These are phyloP conservation scores for Drosophila pandora DNA, from an alignment of 1,140 invertebrate genomes.

Conservation along the genomic window DNA sequence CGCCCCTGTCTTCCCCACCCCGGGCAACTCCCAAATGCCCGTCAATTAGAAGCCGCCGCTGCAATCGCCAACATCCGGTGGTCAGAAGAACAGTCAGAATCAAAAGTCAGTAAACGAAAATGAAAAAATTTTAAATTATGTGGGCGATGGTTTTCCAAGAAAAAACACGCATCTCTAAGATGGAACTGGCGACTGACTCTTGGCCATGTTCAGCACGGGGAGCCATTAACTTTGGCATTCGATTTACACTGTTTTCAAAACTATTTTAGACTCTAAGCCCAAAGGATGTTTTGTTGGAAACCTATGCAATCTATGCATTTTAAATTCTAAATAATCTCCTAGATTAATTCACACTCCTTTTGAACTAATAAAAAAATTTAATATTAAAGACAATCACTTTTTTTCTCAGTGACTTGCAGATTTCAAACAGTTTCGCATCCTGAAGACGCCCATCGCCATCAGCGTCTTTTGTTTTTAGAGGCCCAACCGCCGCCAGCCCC, in stretches of 20 bases:
- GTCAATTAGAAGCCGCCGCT: conserved; percentile 64
- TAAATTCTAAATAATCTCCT: neutral
- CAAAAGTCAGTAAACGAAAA: conserved; percentile 61
- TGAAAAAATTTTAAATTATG: conserved; percentile 73
- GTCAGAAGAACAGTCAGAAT: conserved; percentile 23
- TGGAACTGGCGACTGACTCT: conserved; percentile 54
- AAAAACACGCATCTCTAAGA: conserved; percentile 53
- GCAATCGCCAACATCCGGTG: conserved; percentile 74
- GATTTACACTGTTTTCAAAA: conserved; percentile 46
- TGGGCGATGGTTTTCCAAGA: conserved; percentile 75
- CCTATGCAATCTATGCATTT: too few species aligned
- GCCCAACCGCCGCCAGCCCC: conserved; percentile 53
- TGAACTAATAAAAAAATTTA: neutral
- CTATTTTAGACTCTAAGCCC: neutral
- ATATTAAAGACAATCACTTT: neutral
- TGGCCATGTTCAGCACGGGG: conserved; percentile 62
- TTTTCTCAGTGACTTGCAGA: neutral
- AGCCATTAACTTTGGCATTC: conserved; percentile 66
- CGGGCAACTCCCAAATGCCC: conserved; percentile 1
- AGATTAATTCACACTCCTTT: too few species aligned
- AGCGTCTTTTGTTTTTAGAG: conserved; percentile 75
- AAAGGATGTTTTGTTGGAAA: neutral
- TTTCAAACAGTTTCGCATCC: conserved; percentile 23
- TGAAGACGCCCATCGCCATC: conserved; percentile 51
- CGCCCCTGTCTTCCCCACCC: neutral